Evolutionary conservation across 2,797 vertebrate genomes (phyloP), one percentile per base, ranked within the genome.

Genomic region (Bryconaethiops microstoma): DNA sequence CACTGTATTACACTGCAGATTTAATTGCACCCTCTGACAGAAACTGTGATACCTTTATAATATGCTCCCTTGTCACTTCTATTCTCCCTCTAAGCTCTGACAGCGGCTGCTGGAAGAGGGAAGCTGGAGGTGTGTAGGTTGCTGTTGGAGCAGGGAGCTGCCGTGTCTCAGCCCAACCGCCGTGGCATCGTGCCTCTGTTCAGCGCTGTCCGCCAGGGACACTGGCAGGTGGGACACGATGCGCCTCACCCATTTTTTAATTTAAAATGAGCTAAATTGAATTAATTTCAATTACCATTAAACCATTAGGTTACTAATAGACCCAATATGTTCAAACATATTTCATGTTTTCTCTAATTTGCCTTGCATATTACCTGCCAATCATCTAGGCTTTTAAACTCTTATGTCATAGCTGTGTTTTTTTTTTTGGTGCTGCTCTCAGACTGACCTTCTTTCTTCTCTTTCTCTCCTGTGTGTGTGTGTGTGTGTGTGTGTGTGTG

Each of bases 121-220:
- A 96, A 96, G 87, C 91, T 96, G 87, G 96, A 96, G 0, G 95
- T 97, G 12, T 96, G 96, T 82, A 87, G 95, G 65, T 91, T 96
- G 69, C 92, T 97, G 6, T 87, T 97, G 86, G 96, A 96, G 83
- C 96, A 96, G 88, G 96, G 96, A 0, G 96, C 96, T 0, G 95
- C 95, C 0, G 96, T 96, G 85, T 95, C 94, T 0, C 96, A 96
- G 87, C 93, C 96, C 78, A 96, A 95, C 89, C 94, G 96, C 7
- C 93, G 96, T 2, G 96, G 96, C 2, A 94, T 96, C 0, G 92
- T 96, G 0, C 96, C 96, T 0, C 91, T 97, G 29, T 96, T 97
- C 93, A 97, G 96, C 7, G 94, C 96, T 0, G 96, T 96, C n/a
- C 92, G 96, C 13, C 96, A 97, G 86, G 96, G 96, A 55, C 96